Evolutionary conservation across 1,140 invertebrate genomes (phyloP).

Genomic region (Philaenus spumarius): DNA sequence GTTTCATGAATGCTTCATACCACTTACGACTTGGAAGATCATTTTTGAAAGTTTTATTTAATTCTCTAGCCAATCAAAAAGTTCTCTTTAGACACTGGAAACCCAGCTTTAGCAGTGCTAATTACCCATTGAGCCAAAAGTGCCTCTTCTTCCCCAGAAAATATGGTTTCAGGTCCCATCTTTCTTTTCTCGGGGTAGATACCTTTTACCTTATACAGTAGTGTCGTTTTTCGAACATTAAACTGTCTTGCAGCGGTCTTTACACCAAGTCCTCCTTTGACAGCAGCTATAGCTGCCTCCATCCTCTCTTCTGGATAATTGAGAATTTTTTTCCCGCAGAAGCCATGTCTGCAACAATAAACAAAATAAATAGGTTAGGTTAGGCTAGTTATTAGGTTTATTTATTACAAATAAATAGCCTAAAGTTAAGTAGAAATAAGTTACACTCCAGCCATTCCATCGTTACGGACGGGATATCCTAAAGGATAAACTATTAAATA

Average conservation of each 20-base stretch:
- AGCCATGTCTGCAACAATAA: too few species aligned
- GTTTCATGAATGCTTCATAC: not conserved
- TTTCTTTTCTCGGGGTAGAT: conserved; percentile 27
- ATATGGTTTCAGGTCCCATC: conserved; percentile 30
- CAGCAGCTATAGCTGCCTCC: too few species aligned
- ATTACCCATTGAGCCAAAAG: conserved; percentile 34
- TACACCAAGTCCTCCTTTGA: too few species aligned
- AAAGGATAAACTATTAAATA: too few species aligned
- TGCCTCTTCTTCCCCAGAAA: conserved; percentile 33
- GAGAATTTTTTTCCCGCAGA: too few species aligned
- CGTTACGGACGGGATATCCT: too few species aligned
- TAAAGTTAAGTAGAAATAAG: conserved; percentile 32
- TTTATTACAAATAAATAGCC: too few species aligned
- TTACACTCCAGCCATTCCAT: too few species aligned
- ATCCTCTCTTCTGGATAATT: too few species aligned
- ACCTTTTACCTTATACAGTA: conserved; percentile 31
- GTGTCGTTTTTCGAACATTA: conserved; percentile 32
- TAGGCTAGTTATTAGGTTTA: too few species aligned
- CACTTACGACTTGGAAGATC: not conserved
- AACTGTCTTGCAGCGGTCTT: conserved; percentile 34
- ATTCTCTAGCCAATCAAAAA: conserved; percentile 30
- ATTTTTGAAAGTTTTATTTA: conserved; percentile 32
- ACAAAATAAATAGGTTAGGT: too few species aligned
- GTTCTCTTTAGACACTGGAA: conserved; percentile 35
- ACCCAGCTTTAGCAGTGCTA: conserved; percentile 33